Conservation (phyloP, 2,113 vertebrate genomes). For the Callocephalon fimbriatum region DNA sequence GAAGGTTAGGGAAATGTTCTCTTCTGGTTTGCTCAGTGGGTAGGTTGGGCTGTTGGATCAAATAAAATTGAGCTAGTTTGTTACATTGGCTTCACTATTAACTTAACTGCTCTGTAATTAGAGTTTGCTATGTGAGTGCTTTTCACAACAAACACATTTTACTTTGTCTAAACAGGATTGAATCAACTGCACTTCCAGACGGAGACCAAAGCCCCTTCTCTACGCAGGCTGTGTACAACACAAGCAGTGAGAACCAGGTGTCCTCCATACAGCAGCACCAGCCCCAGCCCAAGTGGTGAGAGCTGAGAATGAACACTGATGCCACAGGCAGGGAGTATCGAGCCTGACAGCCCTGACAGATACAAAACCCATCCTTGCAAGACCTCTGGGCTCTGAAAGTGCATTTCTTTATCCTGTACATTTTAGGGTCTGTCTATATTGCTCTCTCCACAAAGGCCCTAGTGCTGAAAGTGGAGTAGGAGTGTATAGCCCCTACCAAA, state of each 20-base stretch:
- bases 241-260: rapidly evolving
- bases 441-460: background rate
- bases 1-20: background rate
- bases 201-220: background rate
- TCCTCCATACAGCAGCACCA: background rate
- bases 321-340: background rate
- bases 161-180: background rate
- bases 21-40: background rate
- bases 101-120: background rate
- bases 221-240: rapidly evolving
- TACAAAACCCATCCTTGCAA: background rate
- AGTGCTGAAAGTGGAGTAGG: background rate
- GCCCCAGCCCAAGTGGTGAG: rapidly evolving
- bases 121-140: background rate
- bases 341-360: background rate
- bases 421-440: background rate
- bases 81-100: background rate
- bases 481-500: background rate
- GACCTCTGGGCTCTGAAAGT: background rate
- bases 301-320: background rate
- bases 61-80: background rate
- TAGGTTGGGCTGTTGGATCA: background rate
- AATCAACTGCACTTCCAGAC: background rate
- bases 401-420: background rate
- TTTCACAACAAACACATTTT: constrained; percentile 9